Evolutionary conservation across 2,113 vertebrate species (phyloP), one percentile per base, ranked within the genome.

Genomic region (Terrapene triunguis): DNA sequence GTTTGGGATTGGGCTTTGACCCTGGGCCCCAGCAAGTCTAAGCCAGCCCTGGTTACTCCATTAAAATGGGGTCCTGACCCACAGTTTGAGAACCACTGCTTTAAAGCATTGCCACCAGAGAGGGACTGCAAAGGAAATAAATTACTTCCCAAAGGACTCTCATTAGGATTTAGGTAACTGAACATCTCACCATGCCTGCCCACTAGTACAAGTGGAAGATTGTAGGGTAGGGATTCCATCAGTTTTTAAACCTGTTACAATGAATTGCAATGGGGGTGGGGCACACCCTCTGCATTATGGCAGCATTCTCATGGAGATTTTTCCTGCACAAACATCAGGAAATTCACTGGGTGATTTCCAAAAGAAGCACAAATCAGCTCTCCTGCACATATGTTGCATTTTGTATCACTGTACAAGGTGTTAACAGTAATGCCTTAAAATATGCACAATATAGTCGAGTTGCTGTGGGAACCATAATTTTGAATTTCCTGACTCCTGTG

Each of bases 371-470:
- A 90, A 62, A 90, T 90, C 88, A 85, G 27, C 35, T 44, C 9
- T 53, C 35, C 85, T 62, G 76, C 87, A 91, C 65, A 51, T 38
- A 85, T 8, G 29, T 42, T 72, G 54, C 19, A 42, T 89, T 95
- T 93, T 87, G 35, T 85, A 89, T 90, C 91, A 92, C 25, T 87
- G 42, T 55, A 69, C 21, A 89, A 90, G 74, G 50, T 83, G 65
- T 91, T 94, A 95, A 81, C 53, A 95, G 87, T 89, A 93, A 88
- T 76, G 44, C 32, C 13, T 89, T 89, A 92, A 95, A 80, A 91
- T 38, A 95, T 87, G 83, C 59, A 79, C 88, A 44, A 0, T 29
- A 83, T 48, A 69, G 76, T 81, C 53, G 82, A 74, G 47, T 82
- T 91, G 89, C 80, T 69, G 53, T 85, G 94, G 92, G 83, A 95